These are phyloP conservation scores for Drosophila tanythrix DNA, from an alignment of 2,888 invertebrate species.

Conservation along the genomic window DNA sequence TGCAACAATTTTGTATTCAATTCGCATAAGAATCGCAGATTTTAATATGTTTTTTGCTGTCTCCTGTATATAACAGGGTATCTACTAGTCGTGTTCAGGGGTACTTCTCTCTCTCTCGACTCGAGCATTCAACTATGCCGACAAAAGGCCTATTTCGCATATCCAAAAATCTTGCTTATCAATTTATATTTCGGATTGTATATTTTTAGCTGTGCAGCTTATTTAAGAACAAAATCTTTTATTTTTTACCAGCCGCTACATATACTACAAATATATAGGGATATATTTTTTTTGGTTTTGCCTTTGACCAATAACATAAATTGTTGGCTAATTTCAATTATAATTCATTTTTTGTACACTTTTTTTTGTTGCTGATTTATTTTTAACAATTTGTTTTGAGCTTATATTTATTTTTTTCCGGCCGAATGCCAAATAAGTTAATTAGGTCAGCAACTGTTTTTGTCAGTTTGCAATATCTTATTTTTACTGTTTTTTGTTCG, in stretches of 20 bases:
- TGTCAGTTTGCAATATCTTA: constrained; percentile 71
- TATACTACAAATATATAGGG: neutral
- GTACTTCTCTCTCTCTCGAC: neutral
- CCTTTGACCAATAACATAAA: constrained; percentile 1
- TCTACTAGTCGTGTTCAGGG: neutral
- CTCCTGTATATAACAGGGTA: neutral
- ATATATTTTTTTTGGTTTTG: neutral
- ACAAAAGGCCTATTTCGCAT: neutral
- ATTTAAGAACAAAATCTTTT: neutral
- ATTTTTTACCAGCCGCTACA: neutral
- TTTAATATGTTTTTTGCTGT: neutral
- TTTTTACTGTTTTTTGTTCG: constrained; percentile 18
- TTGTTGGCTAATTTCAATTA: constrained; percentile 24
- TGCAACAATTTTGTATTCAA: no score
- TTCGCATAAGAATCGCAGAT: no score
- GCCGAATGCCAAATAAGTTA: constrained; percentile 66
- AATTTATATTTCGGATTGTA: neutral
- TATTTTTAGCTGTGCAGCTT: neutral
- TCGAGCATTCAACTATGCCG: neutral
- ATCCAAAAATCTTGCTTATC: neutral
- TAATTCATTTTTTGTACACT: constrained; percentile 9
- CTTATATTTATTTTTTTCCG: constrained; percentile 32
- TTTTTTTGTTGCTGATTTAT: constrained; percentile 43
- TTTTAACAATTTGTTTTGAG: constrained; percentile 52
- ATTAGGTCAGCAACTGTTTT: constrained; percentile 81